Conservation (phyloP, 2,888 invertebrate genomes). For the Glyphotaelius pellucidus region DNA sequence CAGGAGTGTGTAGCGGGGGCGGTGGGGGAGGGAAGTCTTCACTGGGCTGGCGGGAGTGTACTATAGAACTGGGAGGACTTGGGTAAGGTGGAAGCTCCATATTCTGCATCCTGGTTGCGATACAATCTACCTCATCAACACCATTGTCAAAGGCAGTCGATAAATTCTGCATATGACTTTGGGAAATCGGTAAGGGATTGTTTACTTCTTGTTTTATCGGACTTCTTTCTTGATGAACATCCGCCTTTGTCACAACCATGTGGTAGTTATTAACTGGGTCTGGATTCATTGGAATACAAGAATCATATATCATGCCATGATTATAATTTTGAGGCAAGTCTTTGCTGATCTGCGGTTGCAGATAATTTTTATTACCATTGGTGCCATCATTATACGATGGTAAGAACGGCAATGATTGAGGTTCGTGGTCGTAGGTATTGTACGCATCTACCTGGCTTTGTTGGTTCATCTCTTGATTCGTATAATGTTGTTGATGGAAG, state of each 20-base stretch:
- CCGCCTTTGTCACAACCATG: constrained; percentile 89
- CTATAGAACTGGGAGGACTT: constrained; percentile 85
- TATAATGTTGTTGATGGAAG: constrained; percentile 72
- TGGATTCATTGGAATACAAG: constrained; percentile 70
- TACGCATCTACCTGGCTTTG: constrained; percentile 66
- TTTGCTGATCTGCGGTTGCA: constrained; percentile 51
- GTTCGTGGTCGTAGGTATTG: constrained; percentile 71
- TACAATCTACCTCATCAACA: constrained; percentile 82
- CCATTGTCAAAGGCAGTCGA: constrained; percentile 74
- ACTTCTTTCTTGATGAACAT: constrained; percentile 90
- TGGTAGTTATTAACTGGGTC: constrained; percentile 74
- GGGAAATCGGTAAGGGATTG: constrained; percentile 70
- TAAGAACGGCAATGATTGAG: constrained; percentile 80
- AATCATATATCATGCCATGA: constrained; percentile 64
- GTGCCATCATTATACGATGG: constrained; percentile 73
- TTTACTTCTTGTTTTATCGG: constrained; percentile 77
- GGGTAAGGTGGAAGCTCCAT: constrained; percentile 88
- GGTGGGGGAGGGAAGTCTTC: constrained; percentile 95
- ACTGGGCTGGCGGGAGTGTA: constrained; percentile 91
- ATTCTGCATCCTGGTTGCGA: constrained; percentile 73
- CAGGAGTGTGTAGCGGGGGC: constrained; percentile 84
- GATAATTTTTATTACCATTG: constrained; percentile 57
- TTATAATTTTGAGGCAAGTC: constrained; percentile 56
- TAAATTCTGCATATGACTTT: constrained; percentile 73
- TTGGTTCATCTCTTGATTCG: constrained; percentile 69